phyloP scores from a whole-genome alignment of 2,888 invertebrate genomes.

The Cepaea hortensis region DNA sequence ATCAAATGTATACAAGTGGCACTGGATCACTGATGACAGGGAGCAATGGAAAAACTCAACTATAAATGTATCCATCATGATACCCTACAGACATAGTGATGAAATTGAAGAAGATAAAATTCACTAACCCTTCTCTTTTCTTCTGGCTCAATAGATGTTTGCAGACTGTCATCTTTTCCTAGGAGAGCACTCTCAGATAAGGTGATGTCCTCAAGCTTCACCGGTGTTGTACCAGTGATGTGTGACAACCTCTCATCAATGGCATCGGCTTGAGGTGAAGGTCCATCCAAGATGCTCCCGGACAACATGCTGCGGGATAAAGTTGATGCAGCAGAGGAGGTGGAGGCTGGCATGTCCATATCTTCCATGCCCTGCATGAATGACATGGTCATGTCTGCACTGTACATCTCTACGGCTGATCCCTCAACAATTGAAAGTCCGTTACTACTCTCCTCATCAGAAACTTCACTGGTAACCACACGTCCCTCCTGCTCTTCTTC shows the following conservation, averaged over 20 bases:
- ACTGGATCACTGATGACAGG: no score
- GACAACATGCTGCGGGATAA: conserved; percentile 37
- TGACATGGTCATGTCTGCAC: conserved; percentile 35
- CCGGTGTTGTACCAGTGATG: conserved; percentile 69
- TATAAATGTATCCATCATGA: no score
- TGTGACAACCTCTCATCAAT: conserved; percentile 22
- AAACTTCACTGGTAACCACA: conserved; percentile 9
- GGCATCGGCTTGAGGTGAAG: not conserved
- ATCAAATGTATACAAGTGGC: no score
- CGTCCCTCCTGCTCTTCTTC: conserved; percentile 54
- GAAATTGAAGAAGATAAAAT: no score
- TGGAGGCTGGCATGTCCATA: not conserved
- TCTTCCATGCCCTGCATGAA: conserved; percentile 28
- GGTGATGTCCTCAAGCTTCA: conserved; percentile 60
- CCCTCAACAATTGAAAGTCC: conserved; percentile 1
- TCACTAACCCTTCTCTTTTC: no score
- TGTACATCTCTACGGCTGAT: conserved; percentile 9
- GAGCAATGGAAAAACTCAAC: no score
- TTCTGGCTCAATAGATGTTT: no score
- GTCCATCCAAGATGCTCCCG: conserved; percentile 25
- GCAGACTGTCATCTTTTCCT: no score
- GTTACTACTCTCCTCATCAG: conserved; percentile 12
- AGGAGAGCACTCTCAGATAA: conserved; percentile 26
- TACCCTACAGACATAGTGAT: no score
- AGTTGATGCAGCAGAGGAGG: not conserved